Base-by-base conservation (phyloP, 2,888 invertebrate species). In the Julus scanicus region DNA sequence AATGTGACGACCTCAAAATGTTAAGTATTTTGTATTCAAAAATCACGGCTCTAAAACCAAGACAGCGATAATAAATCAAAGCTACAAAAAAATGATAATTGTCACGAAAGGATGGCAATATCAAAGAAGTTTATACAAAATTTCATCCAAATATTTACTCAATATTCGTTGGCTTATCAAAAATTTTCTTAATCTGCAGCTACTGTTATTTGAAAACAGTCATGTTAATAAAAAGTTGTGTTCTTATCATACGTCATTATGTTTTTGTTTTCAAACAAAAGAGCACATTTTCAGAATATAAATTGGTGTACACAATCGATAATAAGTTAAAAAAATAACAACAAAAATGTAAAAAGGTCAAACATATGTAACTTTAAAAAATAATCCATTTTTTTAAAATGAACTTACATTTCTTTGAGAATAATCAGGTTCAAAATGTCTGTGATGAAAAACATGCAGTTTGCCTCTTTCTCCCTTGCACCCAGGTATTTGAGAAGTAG, bases 401-500 rank as follows among this genome's bases (percentile, higher is more conserved):
- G 53, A 63, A 88, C 88, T 88, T 63, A 88, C 88, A 71, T 88
- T 88, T 87, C 87, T 87, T 29, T 44, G 84, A 17, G 84, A 84
- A 20, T 84, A 71, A 13, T 88, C 88, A 39, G 87, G 84, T 39
- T 39, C 87, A 84, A 84, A 87, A 87, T 71, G 87, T 57, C 88
- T 87, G 84, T 87, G 86, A 40, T 49, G 48, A 88, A 88, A 88
- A 13, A 63, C 48, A 13, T 63, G 44, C 39, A 86, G 48, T 71
- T 88, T 80, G 6, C 49, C 49, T 9, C 84, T 83, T 20, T 88
- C 88, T n/a, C 57, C 85, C 53, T 87, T 87, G 29, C 71, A 88
- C 13, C 88, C 88, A 37, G 86, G 57, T 40, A 88, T 87, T 57
- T 88, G 88, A 17, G 88, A 87, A 53, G 88, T 88, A 40, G 88